Evolutionary conservation across 2,113 vertebrate species (phyloP).

Genomic region (Bufo gargarizans): DNA sequence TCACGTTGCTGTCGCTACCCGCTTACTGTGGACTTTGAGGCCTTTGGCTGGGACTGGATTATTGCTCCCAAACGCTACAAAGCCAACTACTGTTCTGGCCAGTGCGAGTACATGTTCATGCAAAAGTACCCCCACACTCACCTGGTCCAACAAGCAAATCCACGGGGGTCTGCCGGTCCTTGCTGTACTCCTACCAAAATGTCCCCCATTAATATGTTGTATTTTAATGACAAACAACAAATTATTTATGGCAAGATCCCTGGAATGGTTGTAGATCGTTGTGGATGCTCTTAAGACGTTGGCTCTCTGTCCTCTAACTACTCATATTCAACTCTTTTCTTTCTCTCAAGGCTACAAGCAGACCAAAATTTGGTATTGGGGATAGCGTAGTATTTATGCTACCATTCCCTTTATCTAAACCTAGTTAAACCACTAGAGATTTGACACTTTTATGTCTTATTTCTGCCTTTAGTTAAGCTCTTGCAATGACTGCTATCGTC

Average conservation of each 20-base stretch:
- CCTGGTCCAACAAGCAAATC: conserved; percentile 95
- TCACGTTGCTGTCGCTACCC: conserved; percentile 97
- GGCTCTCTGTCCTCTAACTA: conserved; percentile 62
- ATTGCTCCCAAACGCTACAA: conserved; percentile 98
- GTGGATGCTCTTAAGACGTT: conserved; percentile 90
- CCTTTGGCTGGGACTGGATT: conserved; percentile 99
- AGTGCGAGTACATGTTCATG: conserved; percentile 99
- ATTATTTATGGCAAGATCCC: conserved; percentile 99
- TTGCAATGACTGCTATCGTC: conserved; percentile 37
- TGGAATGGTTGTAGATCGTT: conserved; percentile 97
- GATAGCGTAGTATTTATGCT: conserved; percentile 43
- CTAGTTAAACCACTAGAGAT: conserved; percentile 48
- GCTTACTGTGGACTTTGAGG: conserved; percentile 96
- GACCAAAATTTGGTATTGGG: conserved; percentile 54
- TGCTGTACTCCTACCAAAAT: conserved; percentile 99
- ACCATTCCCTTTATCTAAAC: conserved; percentile 34
- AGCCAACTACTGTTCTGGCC: conserved; percentile 98
- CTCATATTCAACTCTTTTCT: conserved; percentile 59
- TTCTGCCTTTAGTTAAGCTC: conserved; percentile 50
- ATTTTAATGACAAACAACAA: conserved; percentile 99
- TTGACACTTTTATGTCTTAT: conserved; percentile 45
- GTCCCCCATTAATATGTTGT: conserved; percentile 99
- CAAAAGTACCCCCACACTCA: conserved; percentile 98
- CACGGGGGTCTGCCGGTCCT: conserved; percentile 91
- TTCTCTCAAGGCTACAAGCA: conserved; percentile 54